These are phyloP conservation scores for Zapornia atra DNA, from an alignment of 2,113 vertebrate species.

Conservation along the genomic window DNA sequence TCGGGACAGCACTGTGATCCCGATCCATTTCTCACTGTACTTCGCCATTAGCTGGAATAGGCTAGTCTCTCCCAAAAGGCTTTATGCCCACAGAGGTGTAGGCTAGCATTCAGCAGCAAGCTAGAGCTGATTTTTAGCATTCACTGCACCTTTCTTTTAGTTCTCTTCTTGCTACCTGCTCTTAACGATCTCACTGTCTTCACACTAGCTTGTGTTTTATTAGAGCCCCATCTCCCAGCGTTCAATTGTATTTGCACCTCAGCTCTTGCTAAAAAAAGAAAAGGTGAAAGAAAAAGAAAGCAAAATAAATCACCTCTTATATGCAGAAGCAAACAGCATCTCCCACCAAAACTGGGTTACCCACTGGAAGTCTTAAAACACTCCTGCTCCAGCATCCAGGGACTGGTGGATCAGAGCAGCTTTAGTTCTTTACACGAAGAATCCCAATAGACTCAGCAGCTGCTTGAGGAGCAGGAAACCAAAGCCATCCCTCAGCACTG, in stretches of 20 bases:
- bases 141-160: neutral
- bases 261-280: neutral
- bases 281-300: neutral
- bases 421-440: neutral
- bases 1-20: constrained; percentile 50
- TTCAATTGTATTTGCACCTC: neutral
- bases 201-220: neutral
- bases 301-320: neutral
- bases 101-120: neutral
- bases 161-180: neutral
- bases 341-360: neutral
- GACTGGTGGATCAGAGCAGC: neutral
- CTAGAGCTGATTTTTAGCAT: neutral
- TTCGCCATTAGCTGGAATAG: neutral
- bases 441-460: neutral
- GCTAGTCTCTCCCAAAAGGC: neutral
- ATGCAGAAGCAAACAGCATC: neutral
- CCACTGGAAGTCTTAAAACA: neutral
- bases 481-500: neutral
- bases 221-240: neutral
- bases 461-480: neutral
- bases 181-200: neutral
- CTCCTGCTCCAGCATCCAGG: neutral
- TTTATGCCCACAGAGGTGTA: neutral
- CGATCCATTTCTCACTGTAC: neutral